Base-by-base conservation (phyloP, 2,797 vertebrate species). In the Menidia menidia region DNA sequence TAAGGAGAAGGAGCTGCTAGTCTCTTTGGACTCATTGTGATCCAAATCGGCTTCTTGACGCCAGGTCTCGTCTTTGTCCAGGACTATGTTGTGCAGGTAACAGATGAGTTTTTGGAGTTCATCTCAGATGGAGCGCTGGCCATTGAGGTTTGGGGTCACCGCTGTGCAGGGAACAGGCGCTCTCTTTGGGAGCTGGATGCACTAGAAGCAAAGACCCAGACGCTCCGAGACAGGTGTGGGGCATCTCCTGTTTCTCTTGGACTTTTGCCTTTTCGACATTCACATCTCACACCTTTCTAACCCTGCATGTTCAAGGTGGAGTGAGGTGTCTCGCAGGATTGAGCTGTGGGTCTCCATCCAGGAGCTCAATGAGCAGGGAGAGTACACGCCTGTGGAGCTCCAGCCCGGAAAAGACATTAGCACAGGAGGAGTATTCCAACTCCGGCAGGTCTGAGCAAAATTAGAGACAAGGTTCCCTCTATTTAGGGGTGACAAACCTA, bases 131-230 rank as follows among this genome's bases (percentile, higher is more conserved):
- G 97, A 15, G 97, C 96, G 0, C 86, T 99, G 87, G 96, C 97
- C 9, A 96, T 99, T 73, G 98, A 99, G 71, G 98, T 99, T 42
- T 99, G 98, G 98, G 98, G 98, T 83, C 98, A 99, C 83, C 95
- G 97, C 52, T 99, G 97, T 80, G 94, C 96, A 2, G 96, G 96
- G 12, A 98, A 96, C 0, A 96, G 97, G 31, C 95, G 71, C 64
- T 95, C 96, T 1, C 71, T 92, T 64, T 98, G 96, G 96, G 97
- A 99, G 79, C 91, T 96, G 0, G 96, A 98, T 68, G 96, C 96
- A 19, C 94, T 98, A 68, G 96, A 97, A 64, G 96, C 96, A 30
- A 98, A 98, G 90, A 98, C 94, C 0, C 95, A 96, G 75, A 97
- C 97, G 0, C 91, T 99, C 35, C 91, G 93, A 64, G 98, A 99